These are phyloP conservation scores for Drosophila parabipectinata DNA, from an alignment of 1,140 invertebrate genomes.

Conservation along the genomic window DNA sequence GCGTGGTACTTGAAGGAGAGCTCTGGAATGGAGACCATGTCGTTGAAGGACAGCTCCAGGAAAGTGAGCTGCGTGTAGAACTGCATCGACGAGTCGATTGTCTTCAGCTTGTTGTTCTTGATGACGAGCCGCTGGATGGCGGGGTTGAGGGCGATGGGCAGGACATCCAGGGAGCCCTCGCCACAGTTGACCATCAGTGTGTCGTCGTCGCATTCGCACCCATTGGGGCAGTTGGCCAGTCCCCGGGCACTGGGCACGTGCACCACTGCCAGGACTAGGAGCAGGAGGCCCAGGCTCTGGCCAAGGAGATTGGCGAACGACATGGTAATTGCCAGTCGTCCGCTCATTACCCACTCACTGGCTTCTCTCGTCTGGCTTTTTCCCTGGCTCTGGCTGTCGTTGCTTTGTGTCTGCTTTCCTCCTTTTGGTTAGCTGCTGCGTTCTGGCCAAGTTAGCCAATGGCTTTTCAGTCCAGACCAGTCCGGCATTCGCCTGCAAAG, in stretches of 20 bases:
- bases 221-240: slow-evolving; percentile 89
- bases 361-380: slow-evolving; percentile 26
- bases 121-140: slow-evolving; percentile 93
- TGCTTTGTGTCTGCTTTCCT: slow-evolving; percentile 16
- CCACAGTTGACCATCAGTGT: slow-evolving; percentile 94
- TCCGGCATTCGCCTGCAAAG: slow-evolving; percentile 75
- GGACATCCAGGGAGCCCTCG: slow-evolving; percentile 92
- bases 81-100: slow-evolving; percentile 93
- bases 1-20: slow-evolving; percentile 91
- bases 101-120: slow-evolving; percentile 93
- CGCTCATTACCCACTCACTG: slow-evolving; percentile 44
- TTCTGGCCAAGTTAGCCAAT: slow-evolving; percentile 81
- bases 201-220: slow-evolving; percentile 94
- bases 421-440: slow-evolving; percentile 67
- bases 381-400: slow-evolving; percentile 3
- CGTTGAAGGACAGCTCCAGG: slow-evolving; percentile 93
- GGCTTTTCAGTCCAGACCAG: slow-evolving; percentile 67
- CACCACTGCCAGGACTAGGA: slow-evolving; percentile 18
- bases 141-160: slow-evolving; percentile 96
- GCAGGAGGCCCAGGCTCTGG: slow-evolving; percentile 22
- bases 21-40: slow-evolving; percentile 90
- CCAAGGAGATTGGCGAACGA: slow-evolving; percentile 50
- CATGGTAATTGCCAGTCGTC: slow-evolving; percentile 76
- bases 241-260: slow-evolving; percentile 48
- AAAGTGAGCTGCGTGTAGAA: slow-evolving; percentile 93